A percentile compares a stretch with the other conserved stretches of the same genome.
phyloP scores from a whole-genome alignment of 2,888 invertebrate species.

The Esperia sulphurella region DNA sequence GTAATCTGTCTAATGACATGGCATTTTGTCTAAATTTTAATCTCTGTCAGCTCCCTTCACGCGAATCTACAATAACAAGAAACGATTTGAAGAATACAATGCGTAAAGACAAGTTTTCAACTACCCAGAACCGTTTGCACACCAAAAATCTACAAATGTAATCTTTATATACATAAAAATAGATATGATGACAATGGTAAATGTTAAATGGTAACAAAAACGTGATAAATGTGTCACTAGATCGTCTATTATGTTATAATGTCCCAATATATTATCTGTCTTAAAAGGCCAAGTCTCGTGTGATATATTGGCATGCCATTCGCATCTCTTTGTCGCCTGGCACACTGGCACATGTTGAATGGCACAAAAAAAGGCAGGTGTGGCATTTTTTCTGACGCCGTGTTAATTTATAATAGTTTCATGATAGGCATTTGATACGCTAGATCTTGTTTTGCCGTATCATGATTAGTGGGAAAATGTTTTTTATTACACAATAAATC shows the following conservation, averaged over 20 bases:
- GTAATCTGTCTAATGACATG: slow-evolving; percentile 32
- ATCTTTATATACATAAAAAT: slow-evolving; percentile 11
- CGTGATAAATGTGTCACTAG: slow-evolving; percentile 64
- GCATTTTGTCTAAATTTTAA: slow-evolving; percentile 22
- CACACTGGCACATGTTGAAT: slow-evolving; percentile 26
- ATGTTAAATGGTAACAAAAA: slow-evolving; percentile 33
- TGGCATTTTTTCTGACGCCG: slow-evolving; percentile 24
- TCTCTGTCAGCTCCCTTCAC: slow-evolving; percentile 33
- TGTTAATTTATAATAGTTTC: slow-evolving; percentile 38
- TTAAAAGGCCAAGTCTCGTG: slow-evolving; percentile 54
- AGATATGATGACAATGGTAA: slow-evolving; percentile 10
- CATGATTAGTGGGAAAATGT: slow-evolving; percentile 26
- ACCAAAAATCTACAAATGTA: background rate
- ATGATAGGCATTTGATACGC: slow-evolving; percentile 25
- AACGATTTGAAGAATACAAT: slow-evolving; percentile 44
- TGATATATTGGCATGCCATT: slow-evolving; percentile 58
- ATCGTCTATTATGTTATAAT: slow-evolving; percentile 72
- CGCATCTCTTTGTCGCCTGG: slow-evolving; percentile 40
- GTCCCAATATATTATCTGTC: slow-evolving; percentile 70
- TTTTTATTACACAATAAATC: background rate
- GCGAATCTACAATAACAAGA: slow-evolving; percentile 40
- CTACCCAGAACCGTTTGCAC: background rate
- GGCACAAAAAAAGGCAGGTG: slow-evolving; percentile 53
- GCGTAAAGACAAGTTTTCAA: slow-evolving; percentile 44
- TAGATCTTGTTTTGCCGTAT: slow-evolving; percentile 23